Evolutionary conservation across 1,140 invertebrate species (phyloP), one percentile per base, ranked within the genome.

Genomic region (Zaprionus tsacasi): DNA sequence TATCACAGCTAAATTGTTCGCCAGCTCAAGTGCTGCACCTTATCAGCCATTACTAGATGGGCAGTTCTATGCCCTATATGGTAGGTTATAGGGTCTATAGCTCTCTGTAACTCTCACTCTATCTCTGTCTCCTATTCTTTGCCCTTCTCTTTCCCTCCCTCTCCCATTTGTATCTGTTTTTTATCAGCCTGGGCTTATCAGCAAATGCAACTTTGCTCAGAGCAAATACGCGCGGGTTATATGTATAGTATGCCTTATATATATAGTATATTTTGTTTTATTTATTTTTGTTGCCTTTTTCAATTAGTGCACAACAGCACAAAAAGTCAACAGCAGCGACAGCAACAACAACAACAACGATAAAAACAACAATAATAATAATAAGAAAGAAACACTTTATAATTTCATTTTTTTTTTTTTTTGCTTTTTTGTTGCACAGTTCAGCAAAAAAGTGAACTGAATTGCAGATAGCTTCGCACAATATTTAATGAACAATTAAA

Each of bases 401-500:
- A 85, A 77, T 77, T 73, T 65, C 61, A 79, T 76, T 80, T 71
- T 25, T 63, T 82, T 70, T 27, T 27, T 77, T 80, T 73, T 77
- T 73, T 65, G 57, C 79, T 69, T 76, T 68, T 25, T 63, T 82
- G 67, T 17, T 63, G 59, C 48, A 60, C 55, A 54, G 36, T 25
- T 25, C 74, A 65, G 50, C 21, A 40, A 45, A 63, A 54, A 65
- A 52, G 55, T 60, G 30, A 17, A 17, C 35, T 38, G 48, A 21
- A 58, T 61, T 15, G 40, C 48, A 56, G 69, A 82, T 83, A 77
- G 33, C 61, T 66, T 55, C 35, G 57, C 30, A 55, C 68, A 81
- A 81, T 80, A 82, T 83, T 83, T 83, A 82, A 82, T 79, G 67
- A 80, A 71, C 77, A 82, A 30, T 55, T 81, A 81, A 81, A 76